Percentiles rank a stretch among this genome's conserved stretches.
phyloP scores from a whole-genome alignment of 1,140 invertebrate genomes.

The Hestina assimilis region DNA sequence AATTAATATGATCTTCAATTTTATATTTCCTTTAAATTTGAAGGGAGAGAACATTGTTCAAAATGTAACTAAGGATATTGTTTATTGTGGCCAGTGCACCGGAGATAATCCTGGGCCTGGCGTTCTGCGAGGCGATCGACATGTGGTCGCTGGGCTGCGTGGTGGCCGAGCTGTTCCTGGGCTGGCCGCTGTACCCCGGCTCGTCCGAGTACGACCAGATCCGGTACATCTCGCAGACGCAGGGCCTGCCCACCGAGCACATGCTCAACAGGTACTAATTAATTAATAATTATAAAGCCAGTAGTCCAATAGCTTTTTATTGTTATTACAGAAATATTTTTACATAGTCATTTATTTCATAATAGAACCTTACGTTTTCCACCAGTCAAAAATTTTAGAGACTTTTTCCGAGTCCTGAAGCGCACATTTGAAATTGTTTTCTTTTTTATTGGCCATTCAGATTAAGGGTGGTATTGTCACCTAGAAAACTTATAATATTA shows the following conservation, averaged over 20 bases:
- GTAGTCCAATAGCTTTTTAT: too few species aligned
- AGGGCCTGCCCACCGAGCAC: conserved; percentile 96
- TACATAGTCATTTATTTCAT: too few species aligned
- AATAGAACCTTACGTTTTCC: not conserved
- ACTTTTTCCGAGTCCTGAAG: too few species aligned
- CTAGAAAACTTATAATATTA: too few species aligned
- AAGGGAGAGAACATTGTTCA: too few species aligned
- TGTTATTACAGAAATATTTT: too few species aligned
- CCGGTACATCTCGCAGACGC: conserved; percentile 87
- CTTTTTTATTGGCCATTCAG: not conserved
- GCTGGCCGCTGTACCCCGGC: conserved; percentile 99
- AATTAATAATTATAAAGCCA: too few species aligned
- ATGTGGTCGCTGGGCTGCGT: conserved; percentile 99
- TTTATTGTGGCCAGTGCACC: conserved; percentile 95
- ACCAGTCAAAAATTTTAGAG: not conserved
- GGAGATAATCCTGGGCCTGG: conserved; percentile 98
- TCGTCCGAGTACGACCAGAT: conserved; percentile 99
- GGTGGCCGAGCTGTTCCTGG: conserved; percentile 98
- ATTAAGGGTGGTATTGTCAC: too few species aligned
- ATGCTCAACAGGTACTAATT: conserved; percentile 91
- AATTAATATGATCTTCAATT: too few species aligned
- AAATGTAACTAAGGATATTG: too few species aligned
- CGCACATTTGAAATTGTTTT: too few species aligned
- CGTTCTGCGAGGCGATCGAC: conserved; percentile 99
- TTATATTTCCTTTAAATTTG: too few species aligned